phyloP scores from a whole-genome alignment of 2,113 vertebrate species.

The Tragelaphus scriptus region DNA sequence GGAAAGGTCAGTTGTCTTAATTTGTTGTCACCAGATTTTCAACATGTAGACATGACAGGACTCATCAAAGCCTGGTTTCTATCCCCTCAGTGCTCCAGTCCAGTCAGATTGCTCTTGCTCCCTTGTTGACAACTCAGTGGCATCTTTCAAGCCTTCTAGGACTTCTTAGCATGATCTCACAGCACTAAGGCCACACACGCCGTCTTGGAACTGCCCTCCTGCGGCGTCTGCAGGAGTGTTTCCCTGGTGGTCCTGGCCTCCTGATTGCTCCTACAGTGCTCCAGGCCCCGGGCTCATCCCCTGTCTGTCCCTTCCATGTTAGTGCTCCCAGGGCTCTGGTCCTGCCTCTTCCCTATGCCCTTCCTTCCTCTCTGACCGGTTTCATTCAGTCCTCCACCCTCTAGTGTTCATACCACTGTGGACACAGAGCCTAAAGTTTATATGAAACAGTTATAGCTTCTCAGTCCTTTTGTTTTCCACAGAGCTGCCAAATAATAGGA shows the following conservation, averaged over 20 bases:
- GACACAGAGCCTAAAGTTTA: neutral
- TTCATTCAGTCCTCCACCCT: neutral
- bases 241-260: neutral
- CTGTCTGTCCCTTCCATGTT: neutral
- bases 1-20: neutral
- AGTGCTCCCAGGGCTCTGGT: too few relatives aligned
- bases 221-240: neutral
- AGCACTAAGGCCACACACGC: fast-evolving
- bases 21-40: neutral
- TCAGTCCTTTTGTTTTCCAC: neutral
- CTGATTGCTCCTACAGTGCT: neutral
- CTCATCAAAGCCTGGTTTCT: neutral
- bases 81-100: neutral
- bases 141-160: neutral
- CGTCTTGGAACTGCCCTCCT: neutral
- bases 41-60: neutral
- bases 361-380: neutral
- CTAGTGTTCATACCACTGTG: neutral
- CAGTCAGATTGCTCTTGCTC: neutral
- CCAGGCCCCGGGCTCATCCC: neutral
- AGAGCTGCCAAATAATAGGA: slow-evolving; percentile 14
- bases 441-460: neutral
- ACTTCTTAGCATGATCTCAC: neutral
- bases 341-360: neutral
- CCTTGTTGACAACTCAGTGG: neutral